Evolutionary conservation across 2,113 vertebrate species (phyloP).

Genomic region (Machaerirhynchus nigripectus): DNA sequence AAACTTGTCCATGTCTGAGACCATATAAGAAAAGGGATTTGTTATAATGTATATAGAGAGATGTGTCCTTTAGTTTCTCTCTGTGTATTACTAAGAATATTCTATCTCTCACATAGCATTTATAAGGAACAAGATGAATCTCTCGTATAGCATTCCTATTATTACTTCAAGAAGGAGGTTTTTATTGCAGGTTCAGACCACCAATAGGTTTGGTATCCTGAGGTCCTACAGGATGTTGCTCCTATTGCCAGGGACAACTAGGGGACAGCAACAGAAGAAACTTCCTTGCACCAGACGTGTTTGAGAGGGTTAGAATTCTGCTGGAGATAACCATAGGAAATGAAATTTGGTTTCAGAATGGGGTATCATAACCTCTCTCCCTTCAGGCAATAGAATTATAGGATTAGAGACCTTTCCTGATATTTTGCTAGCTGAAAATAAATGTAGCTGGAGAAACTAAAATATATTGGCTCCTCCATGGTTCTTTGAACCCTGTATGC

Average conservation of each 20-base stretch:
- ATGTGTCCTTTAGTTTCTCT: background rate
- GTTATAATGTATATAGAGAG: background rate
- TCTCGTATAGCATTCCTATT: background rate
- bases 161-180: background rate
- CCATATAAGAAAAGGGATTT: background rate
- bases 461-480: background rate
- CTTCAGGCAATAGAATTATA: background rate
- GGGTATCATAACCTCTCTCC: background rate
- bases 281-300: background rate
- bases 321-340: background rate
- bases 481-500: background rate
- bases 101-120: background rate
- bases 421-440: background rate
- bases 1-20: background rate
- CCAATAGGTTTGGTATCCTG: background rate
- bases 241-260: background rate
- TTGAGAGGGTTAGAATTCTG: background rate
- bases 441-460: background rate
- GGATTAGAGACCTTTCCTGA: background rate
- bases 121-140: background rate
- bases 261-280: background rate
- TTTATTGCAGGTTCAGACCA: background rate
- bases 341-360: background rate
- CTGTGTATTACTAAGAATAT: background rate
- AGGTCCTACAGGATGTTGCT: background rate